Conservation (phyloP, 1,140 invertebrate species). For the Acromyrmex charruanus region DNA sequence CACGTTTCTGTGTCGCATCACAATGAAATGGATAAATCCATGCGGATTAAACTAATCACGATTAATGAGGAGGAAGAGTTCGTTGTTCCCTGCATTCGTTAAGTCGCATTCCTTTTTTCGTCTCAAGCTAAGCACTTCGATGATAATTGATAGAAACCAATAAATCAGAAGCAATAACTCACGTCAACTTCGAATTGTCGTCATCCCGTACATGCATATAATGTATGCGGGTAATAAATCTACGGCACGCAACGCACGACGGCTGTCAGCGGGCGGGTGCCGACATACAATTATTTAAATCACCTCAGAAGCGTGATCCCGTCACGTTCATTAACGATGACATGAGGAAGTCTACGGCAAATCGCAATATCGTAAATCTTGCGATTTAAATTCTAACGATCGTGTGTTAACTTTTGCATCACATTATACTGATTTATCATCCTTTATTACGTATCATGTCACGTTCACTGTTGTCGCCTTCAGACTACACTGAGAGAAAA, state of each 20-base stretch:
- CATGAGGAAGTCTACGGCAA: background rate
- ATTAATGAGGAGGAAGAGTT: background rate
- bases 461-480: background rate
- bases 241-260: constrained; percentile 31
- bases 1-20: background rate
- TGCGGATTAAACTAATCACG: background rate
- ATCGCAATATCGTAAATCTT: constrained; percentile 7
- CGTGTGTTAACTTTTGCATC: background rate
- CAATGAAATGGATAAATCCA: background rate
- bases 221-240: constrained; percentile 53
- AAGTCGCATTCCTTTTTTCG: background rate
- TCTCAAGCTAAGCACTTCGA: background rate
- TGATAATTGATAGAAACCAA: constrained; percentile 14
- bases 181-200: constrained; percentile 2
- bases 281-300: constrained; percentile 49
- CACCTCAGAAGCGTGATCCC: constrained; percentile 2
- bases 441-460: background rate
- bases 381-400: background rate
- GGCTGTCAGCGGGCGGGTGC: constrained; percentile 1
- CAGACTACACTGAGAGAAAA: too few relatives aligned
- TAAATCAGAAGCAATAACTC: constrained; percentile 46
- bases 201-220: constrained; percentile 15
- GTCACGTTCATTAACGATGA: constrained; percentile 33
- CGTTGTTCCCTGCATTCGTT: background rate
- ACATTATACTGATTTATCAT: background rate